Percentiles rank a stretch among this genome's conserved stretches.
These are phyloP conservation scores for Petrocephalus microphthalmus DNA, from an alignment of 2,113 vertebrate genomes.

Conservation along the genomic window DNA sequence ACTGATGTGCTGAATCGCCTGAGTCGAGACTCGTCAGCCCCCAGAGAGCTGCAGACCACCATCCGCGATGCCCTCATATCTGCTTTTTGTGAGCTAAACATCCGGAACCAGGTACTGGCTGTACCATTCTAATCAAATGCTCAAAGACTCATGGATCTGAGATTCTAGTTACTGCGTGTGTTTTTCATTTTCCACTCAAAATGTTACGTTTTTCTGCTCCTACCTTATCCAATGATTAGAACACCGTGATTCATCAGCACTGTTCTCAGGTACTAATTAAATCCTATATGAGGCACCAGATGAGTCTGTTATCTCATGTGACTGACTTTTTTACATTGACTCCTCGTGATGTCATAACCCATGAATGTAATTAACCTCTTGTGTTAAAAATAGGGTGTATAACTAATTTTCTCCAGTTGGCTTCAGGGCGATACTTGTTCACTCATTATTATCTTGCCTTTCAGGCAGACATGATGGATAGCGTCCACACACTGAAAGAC, in stretches of 20 bases:
- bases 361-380: background rate
- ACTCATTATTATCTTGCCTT: conserved; percentile 4
- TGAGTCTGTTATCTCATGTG: background rate
- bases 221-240: background rate
- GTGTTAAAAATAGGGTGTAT: background rate
- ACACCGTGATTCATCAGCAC: background rate
- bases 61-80: conserved; percentile 56
- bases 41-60: conserved; percentile 39
- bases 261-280: background rate
- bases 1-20: conserved; percentile 56
- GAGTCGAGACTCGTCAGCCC: conserved; percentile 36
- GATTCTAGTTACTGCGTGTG: background rate
- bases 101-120: conserved; percentile 52
- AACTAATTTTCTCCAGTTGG: background rate
- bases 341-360: background rate
- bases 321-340: background rate
- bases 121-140: background rate
- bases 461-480: conserved; percentile 54
- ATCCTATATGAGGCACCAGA: background rate
- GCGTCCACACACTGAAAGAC: conserved; percentile 50
- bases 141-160: background rate
- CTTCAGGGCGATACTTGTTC: background rate
- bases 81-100: conserved; percentile 43
- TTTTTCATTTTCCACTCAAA: background rate
- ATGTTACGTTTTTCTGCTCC: background rate